These are phyloP conservation scores for Pseudomyrmex concolor DNA, from an alignment of 1,140 invertebrate genomes.

Conservation along the genomic window DNA sequence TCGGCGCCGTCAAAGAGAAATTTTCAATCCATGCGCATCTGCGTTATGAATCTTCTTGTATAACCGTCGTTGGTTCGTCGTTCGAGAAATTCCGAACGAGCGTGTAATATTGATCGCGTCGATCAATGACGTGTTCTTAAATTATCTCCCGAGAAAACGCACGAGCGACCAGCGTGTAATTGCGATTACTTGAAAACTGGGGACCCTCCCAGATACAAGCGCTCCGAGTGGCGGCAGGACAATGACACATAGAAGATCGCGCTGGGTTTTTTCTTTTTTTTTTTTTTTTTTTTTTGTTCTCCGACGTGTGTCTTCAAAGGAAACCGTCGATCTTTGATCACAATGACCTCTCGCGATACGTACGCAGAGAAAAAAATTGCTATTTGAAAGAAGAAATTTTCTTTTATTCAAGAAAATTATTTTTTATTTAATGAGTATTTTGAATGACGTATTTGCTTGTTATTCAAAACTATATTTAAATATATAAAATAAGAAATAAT, in stretches of 20 bases:
- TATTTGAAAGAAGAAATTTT: too few relatives aligned
- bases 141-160: constrained; percentile 27
- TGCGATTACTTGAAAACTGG: constrained; percentile 56
- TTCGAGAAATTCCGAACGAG: not conserved
- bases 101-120: constrained; percentile 4
- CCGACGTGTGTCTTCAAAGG: not conserved
- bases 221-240: constrained; percentile 24
- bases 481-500: too few relatives aligned
- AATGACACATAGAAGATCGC: constrained; percentile 17
- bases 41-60: not conserved
- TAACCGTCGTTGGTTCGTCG: too few relatives aligned
- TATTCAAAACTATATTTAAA: too few relatives aligned
- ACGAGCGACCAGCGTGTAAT: constrained; percentile 52
- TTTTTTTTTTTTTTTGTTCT: constrained; percentile 40
- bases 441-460: too few relatives aligned
- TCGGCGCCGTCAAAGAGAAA: constrained; percentile 27
- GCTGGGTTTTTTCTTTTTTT: not conserved
- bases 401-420: too few relatives aligned
- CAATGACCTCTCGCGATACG: not conserved
- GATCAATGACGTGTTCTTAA: constrained; percentile 32
- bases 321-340: not conserved
- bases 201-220: not conserved
- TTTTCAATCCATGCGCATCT: not conserved
- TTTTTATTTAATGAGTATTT: too few relatives aligned
- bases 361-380: too few relatives aligned